Percentiles rank a stretch among this genome's conserved stretches.
Evolutionary conservation across 2,113 vertebrate species (phyloP).

Genomic region (Podarcis cretensis): DNA sequence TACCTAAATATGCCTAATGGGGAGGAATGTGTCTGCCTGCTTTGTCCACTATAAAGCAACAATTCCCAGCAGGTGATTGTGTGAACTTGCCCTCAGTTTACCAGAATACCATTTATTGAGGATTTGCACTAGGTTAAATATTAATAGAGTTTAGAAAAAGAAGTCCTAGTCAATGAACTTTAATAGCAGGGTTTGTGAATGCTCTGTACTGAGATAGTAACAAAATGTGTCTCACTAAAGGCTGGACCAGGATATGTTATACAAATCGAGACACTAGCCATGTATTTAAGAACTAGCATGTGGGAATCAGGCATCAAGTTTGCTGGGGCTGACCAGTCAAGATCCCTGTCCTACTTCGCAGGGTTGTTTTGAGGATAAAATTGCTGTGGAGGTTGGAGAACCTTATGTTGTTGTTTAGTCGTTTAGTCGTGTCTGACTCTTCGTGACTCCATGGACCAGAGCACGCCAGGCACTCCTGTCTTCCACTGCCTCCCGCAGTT

Average conservation of each 20-base stretch:
- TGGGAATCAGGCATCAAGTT: not conserved
- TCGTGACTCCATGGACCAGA: no score
- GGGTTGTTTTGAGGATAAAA: not conserved
- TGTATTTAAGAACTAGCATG: not conserved
- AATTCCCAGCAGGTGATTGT: not conserved
- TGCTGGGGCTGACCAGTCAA: not conserved
- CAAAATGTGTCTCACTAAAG: not conserved
- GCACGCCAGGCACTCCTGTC: no score
- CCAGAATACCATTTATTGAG: not conserved
- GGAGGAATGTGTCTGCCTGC: not conserved
- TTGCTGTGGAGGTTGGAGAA: not conserved
- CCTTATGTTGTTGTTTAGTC: no score
- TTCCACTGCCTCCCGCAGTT: no score
- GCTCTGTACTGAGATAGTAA: not conserved
- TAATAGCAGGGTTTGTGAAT: not conserved
- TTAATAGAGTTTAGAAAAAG: slow-evolving; percentile 35
- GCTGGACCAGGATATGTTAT: not conserved
- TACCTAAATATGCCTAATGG: not conserved
- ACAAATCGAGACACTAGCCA: not conserved
- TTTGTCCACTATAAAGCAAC: not conserved
- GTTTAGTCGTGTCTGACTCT: no score
- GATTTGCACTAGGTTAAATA: slow-evolving; percentile 1
- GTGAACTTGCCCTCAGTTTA: not conserved
- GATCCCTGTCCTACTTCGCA: not conserved
- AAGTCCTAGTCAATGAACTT: not conserved